Conservation (phyloP, 30 jellyfish, hydroid and myxozoan species). For the Catostylus mosaicus region DNA sequence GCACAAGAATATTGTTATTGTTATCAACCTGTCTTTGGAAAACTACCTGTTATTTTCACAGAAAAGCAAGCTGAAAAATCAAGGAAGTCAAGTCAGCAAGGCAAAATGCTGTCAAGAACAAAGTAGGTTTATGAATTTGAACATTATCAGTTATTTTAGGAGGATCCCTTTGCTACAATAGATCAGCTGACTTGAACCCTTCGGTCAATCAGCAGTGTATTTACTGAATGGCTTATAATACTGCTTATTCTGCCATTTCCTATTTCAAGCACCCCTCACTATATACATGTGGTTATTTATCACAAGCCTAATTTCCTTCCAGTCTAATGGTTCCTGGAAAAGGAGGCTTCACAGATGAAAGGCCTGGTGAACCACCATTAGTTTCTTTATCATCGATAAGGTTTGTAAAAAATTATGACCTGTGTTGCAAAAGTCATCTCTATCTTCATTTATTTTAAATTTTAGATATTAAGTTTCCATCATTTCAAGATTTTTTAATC, state of each 20-base stretch:
- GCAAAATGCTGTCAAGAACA: constrained; percentile 54
- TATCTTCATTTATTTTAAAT: background rate
- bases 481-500: too few species aligned
- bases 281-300: background rate
- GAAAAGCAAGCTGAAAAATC: constrained; percentile 58
- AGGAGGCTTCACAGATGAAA: constrained; percentile 58
- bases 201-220: too few species aligned
- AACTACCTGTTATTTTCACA: too few species aligned
- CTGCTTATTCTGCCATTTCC: background rate
- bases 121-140: too few species aligned
- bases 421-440: background rate
- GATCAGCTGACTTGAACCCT: too few species aligned
- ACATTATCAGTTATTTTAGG: too few species aligned
- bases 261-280: background rate
- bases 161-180: too few species aligned
- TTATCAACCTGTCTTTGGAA: too few species aligned
- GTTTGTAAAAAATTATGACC: background rate
- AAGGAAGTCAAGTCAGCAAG: constrained; percentile 27
- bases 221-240: background rate
- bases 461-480: background rate
- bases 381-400: constrained; percentile 35
- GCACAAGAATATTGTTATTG: too few species aligned
- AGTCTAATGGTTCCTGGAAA: constrained; percentile 59
- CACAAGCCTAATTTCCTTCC: constrained; percentile 2
- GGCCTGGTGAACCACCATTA: constrained; percentile 59